Evolutionary conservation across 2,797 vertebrate genomes (phyloP).

Genomic region (Pteronotus mesoamericanus): DNA sequence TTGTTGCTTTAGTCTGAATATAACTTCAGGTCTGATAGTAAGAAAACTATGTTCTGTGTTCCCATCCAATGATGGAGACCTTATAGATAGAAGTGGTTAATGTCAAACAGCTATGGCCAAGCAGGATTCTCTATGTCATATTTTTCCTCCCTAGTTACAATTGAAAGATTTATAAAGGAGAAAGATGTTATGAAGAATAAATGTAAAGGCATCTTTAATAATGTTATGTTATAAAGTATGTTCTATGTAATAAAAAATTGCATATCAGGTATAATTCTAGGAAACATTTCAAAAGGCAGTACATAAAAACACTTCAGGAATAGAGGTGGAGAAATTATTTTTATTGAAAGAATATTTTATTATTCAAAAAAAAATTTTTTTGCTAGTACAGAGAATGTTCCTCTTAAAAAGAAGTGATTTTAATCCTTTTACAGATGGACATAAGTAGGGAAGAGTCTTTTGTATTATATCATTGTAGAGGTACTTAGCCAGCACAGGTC

Average conservation of each 20-base stretch:
- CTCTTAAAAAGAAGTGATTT: background rate
- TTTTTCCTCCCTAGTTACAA: background rate
- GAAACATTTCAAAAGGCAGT: constrained; percentile 15
- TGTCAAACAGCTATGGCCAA: background rate
- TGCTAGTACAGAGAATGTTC: constrained; percentile 2
- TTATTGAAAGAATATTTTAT: constrained; percentile 34
- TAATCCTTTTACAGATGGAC: background rate
- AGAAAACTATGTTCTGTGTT: background rate
- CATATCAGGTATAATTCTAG: background rate
- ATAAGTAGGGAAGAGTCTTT: background rate
- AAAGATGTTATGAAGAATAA: background rate
- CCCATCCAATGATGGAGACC: fast-evolving
- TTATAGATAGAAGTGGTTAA: background rate
- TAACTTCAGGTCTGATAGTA: background rate
- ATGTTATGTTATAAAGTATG: background rate
- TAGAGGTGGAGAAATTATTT: background rate
- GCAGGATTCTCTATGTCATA: background rate
- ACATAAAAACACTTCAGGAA: background rate
- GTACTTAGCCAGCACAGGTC: background rate
- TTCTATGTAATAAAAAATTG: background rate
- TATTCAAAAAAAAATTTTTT: constrained; percentile 14
- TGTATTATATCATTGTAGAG: background rate
- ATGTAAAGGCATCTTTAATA: background rate
- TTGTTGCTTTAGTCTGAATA: background rate
- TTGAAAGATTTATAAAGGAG: background rate